Conservation (phyloP, 2,113 vertebrate species). For the Rhipidura dahli region DNA sequence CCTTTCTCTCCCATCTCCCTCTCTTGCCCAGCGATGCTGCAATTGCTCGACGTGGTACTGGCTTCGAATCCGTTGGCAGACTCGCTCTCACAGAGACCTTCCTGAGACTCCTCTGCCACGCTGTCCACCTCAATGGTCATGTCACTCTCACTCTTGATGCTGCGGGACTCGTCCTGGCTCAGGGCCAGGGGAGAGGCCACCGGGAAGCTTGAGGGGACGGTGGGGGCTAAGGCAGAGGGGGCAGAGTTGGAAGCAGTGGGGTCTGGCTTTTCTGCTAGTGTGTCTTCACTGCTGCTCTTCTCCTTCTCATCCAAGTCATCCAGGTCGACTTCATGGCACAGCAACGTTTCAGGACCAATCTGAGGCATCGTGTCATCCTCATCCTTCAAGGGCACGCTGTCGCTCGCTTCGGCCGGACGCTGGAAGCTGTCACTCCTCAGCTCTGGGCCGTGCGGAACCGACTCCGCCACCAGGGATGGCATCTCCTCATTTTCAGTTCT, state of each 20-base stretch:
- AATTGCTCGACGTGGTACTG: slow-evolving; percentile 77
- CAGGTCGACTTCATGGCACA: slow-evolving; percentile 95
- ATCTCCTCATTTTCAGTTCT: slow-evolving; percentile 74
- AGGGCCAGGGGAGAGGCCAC: slow-evolving; percentile 71
- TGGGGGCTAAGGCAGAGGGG: slow-evolving; percentile 58
- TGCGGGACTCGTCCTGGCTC: slow-evolving; percentile 81
- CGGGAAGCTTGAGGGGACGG: slow-evolving; percentile 57
- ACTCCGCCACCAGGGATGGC: slow-evolving; percentile 76
- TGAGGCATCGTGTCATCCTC: slow-evolving; percentile 83
- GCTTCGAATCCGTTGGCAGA: slow-evolving; percentile 84
- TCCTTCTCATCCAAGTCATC: slow-evolving; percentile 95
- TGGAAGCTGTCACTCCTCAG: slow-evolving; percentile 23
- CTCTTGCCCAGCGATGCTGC: slow-evolving; percentile 79
- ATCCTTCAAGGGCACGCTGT: slow-evolving; percentile 41
- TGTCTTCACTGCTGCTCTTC: slow-evolving; percentile 76
- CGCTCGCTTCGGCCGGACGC: slow-evolving; percentile 10
- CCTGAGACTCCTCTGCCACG: slow-evolving; percentile 80
- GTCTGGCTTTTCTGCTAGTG: slow-evolving; percentile 66
- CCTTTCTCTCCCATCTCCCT: slow-evolving; percentile 83
- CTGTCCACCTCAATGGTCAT: slow-evolving; percentile 87
- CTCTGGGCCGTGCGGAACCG: slow-evolving; percentile 24
- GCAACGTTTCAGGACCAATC: slow-evolving; percentile 89
- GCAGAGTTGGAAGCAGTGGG: neutral
- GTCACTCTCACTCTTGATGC: slow-evolving; percentile 76
- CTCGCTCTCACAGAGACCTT: slow-evolving; percentile 82